Percentiles rank a stretch among this genome's conserved stretches.
Conservation (phyloP, 2,113 vertebrate species). For the Oreochromis tanganicae region DNA sequence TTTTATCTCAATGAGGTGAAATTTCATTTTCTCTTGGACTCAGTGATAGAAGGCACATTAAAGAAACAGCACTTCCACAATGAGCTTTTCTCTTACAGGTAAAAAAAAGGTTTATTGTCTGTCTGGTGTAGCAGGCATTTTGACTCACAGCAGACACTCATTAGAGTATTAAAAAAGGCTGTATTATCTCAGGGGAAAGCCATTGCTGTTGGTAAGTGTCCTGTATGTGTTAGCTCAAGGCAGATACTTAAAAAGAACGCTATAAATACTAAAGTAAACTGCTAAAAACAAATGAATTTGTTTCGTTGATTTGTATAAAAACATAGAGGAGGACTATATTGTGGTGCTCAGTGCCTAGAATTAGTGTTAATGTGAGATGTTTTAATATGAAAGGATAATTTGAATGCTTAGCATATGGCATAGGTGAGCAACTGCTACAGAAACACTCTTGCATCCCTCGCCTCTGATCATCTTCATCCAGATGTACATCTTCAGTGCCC, state of each 20-base stretch:
- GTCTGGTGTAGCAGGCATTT: neutral
- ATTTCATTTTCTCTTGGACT: neutral
- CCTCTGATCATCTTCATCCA: neutral
- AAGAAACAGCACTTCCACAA: neutral
- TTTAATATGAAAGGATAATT: neutral
- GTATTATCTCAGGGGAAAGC: neutral
- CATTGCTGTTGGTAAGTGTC: neutral
- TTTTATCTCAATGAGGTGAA: neutral
- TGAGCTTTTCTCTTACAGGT: neutral
- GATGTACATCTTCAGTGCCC: neutral
- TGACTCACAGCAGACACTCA: neutral
- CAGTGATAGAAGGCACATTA: neutral
- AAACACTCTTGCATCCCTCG: neutral
- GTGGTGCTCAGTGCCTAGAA: neutral
- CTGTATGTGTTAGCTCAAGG: neutral
- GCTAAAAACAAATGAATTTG: neutral
- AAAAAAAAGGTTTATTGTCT: neutral
- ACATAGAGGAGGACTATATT: neutral
- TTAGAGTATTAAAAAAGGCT: neutral
- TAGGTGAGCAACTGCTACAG: neutral
- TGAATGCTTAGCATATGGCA: neutral
- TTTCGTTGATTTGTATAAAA: neutral
- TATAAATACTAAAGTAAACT: neutral
- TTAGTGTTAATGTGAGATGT: neutral
- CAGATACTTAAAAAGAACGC: neutral